Percentiles rank a stretch among this genome's conserved stretches.
Evolutionary conservation across 23 tunicate species (phyloP).

Genomic region (Ascidia mentula): DNA sequence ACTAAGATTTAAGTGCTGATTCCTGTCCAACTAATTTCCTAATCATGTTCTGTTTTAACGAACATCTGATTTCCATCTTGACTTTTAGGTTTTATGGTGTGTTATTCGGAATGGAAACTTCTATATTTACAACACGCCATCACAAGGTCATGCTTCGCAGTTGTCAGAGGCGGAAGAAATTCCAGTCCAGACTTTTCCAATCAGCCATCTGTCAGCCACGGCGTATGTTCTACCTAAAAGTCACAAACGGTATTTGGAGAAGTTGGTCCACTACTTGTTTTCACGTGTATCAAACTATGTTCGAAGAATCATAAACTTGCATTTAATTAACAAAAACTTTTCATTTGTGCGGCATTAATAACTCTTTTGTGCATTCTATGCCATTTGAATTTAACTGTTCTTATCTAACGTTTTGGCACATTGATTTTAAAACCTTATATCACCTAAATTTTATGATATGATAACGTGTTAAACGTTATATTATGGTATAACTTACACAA

Average conservation of each 20-base stretch:
- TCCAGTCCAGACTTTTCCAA: constrained; percentile 27
- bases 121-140: constrained; percentile 32
- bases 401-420: too few species aligned
- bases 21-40: background rate
- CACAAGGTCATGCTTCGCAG: background rate
- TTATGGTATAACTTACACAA: too few species aligned
- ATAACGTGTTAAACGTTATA: too few species aligned
- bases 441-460: too few species aligned
- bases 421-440: too few species aligned
- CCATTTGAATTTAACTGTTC: too few species aligned
- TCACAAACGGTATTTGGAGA: constrained; percentile 1
- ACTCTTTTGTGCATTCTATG: too few species aligned
- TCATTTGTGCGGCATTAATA: too few species aligned
- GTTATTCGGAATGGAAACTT: constrained; percentile 38
- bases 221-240: constrained; percentile 12
- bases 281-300: too few species aligned
- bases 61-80: background rate
- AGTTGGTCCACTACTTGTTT: too few species aligned
- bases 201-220: constrained; percentile 25
- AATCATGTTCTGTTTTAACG: background rate
- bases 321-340: too few species aligned
- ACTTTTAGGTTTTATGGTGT: constrained; percentile 49
- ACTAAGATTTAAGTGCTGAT: background rate
- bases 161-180: constrained; percentile 10
- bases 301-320: too few species aligned